phyloP scores from a whole-genome alignment of 1,140 invertebrate species.

The Cecropterus lyciades region DNA sequence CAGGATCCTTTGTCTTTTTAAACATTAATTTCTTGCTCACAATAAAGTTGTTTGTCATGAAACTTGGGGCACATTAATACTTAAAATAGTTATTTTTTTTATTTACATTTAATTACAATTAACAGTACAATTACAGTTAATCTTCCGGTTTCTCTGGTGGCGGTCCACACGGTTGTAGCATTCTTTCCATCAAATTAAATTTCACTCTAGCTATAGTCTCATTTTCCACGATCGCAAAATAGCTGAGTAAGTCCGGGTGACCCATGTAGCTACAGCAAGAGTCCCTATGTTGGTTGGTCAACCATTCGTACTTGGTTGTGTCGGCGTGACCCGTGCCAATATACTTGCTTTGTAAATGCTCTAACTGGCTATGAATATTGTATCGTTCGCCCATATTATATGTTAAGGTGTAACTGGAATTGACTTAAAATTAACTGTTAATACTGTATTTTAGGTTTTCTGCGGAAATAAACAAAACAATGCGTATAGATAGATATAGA shows the following conservation, averaged over 20 bases:
- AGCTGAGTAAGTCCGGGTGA: slow-evolving; percentile 97
- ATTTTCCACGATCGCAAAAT: slow-evolving; percentile 97
- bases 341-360: slow-evolving; percentile 99
- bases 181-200: slow-evolving; percentile 99
- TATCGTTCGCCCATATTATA: slow-evolving; percentile 97
- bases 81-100: too few species aligned
- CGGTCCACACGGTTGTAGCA: slow-evolving; percentile 99
- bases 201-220: slow-evolving; percentile 97
- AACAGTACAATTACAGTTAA: too few species aligned
- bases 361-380: slow-evolving; percentile 99
- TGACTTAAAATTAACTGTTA: too few species aligned
- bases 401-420: too few species aligned
- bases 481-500: too few species aligned
- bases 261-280: slow-evolving; percentile 98
- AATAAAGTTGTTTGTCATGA: too few species aligned
- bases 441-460: too few species aligned
- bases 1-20: too few species aligned
- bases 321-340: slow-evolving; percentile 99
- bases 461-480: too few species aligned
- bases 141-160: slow-evolving; percentile 99
- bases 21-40: too few species aligned
- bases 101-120: too few species aligned
- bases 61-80: too few species aligned
- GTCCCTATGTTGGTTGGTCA: slow-evolving; percentile 98
- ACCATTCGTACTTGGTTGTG: slow-evolving; percentile 97